Evolutionary conservation across 1,140 invertebrate species (phyloP), one percentile per base, ranked within the genome.

Genomic region (Drosophila obscura): DNA sequence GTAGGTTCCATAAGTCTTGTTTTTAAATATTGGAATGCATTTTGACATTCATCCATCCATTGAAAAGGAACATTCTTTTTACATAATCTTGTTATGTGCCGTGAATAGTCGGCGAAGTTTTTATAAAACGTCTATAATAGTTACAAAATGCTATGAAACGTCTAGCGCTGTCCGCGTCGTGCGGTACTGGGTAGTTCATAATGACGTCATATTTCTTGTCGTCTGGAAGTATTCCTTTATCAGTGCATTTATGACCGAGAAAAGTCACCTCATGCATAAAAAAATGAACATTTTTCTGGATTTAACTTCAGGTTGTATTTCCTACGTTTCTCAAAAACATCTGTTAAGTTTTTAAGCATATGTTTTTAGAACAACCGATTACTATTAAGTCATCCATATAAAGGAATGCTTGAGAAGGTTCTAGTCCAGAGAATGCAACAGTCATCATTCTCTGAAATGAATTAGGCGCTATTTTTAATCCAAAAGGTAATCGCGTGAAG

Each of bases 371-470:
- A 53, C 51, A 53, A 53, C 51, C 51, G 2, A 53, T 53, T 11
- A 53, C 50, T 62, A 46, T 53, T 53, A 53, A 45, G 19, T 62
- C 41, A 62, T 62, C 53, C 61, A 64, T 64, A 26, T 64, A 56
- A 64, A 55, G 51, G 16, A 62, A 62, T 31, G 59, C 49, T 62
- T 52, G 41, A 7, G 49, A 62, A 31, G 59, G 49, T 45, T 62
- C 49, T 16, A 45, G 5, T 46, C 26, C 26, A 26, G 26, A 26
- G 26, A 26, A 26, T 26, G 26, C 26, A 5, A 51, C 52, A 61
- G 39, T 61, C 48, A 52, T 60, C 19, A 49, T 60, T 35, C 51
- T 53, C 51, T 53, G 51, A 53, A 53, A 53, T 19, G 28, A 53
- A 31, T 53, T 15, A 28, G 15, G 51, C 31, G 51, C 15, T 53